Base-by-base conservation (phyloP, 2,888 invertebrate genomes). In the Timema cristinae region DNA sequence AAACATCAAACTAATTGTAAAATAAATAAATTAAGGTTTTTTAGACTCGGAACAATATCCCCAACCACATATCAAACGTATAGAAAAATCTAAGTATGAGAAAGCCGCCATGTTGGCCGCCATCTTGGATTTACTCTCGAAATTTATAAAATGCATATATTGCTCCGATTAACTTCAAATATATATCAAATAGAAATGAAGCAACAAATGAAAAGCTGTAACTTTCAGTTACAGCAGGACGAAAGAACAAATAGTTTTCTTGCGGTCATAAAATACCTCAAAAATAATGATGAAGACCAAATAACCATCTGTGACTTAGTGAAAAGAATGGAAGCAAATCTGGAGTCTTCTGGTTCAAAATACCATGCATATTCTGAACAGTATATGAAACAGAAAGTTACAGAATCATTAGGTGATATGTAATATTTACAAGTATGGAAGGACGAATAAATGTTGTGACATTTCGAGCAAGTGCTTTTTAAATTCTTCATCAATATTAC, bases 381-480 rank as follows among this genome's bases (percentile, higher is more conserved):
- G n/a, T n/a, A n/a, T n/a, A n/a, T n/a, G n/a, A n/a, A n/a, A n/a
- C n/a, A n/a, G n/a, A n/a, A n/a, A n/a, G n/a, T n/a, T n/a, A n/a
- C n/a, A n/a, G n/a, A n/a, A n/a, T n/a, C n/a, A n/a, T n/a, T n/a
- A n/a, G n/a, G n/a, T 16, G 16, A 15, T 15, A 5, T 13, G 54
- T n/a, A n/a, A 52, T 52, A 56, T 56, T 56, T 56, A 7, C n/a
- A 56, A 56, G 7, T 56, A 11, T 56, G 56, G 16, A 1, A 56
- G 7, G 6, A 11, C n/a, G 8, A 56, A 56, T 56, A 1, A 56
- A 56, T n/a, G 10, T 52, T 52, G 54, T 52, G n/a, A 52, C 56
- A 56, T 13, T 56, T 56, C 56, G 10, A 56, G 56, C n/a, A 56
- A 56, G 56, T n/a, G n/a, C 56, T 56, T n/a, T 16, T 56, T 56